phyloP scores from a whole-genome alignment of 2,113 vertebrate species.

The Ondatra zibethicus region DNA sequence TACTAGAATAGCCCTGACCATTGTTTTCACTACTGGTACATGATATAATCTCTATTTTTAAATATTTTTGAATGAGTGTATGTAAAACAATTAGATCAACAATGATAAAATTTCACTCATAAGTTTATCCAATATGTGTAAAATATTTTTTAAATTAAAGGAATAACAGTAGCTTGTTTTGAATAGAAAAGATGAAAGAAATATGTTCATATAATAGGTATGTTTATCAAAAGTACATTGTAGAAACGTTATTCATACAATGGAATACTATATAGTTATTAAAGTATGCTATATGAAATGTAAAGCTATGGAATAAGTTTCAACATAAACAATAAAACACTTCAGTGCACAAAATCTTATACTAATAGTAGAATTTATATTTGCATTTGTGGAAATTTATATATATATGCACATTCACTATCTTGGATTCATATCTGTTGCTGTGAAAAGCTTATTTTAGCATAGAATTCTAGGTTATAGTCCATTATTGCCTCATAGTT shows the following conservation, averaged over 20 bases:
- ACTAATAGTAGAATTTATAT: background rate
- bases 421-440: background rate
- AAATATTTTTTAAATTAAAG: slow-evolving; percentile 44
- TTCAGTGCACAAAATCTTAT: background rate
- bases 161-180: background rate
- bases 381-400: background rate
- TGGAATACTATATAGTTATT: background rate
- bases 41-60: background rate
- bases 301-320: background rate
- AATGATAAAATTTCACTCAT: background rate
- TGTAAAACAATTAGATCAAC: background rate
- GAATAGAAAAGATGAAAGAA: slow-evolving; percentile 21
- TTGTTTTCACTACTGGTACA: background rate
- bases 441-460: background rate
- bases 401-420: fast-evolving
- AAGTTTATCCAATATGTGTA: background rate
- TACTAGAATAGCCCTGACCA: background rate
- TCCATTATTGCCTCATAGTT: background rate
- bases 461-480: background rate
- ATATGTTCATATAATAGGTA: background rate
- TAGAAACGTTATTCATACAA: background rate
- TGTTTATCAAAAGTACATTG: background rate
- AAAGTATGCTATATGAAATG: background rate
- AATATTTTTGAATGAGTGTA: background rate
- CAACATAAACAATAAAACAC: background rate